Conservation (phyloP, 2,888 invertebrate genomes). For the Boloria selene region DNA sequence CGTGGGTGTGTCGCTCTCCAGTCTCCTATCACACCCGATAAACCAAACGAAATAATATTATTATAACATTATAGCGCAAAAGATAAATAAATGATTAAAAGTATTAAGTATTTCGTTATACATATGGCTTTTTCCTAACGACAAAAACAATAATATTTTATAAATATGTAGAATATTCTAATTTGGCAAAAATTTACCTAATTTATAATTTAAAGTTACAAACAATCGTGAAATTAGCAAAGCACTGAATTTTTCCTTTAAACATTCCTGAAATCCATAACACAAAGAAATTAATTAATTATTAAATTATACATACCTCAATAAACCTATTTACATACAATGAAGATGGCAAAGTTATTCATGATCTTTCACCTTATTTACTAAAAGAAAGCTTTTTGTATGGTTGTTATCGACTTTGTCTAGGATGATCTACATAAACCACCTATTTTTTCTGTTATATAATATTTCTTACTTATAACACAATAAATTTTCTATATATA, state of each 20-base stretch:
- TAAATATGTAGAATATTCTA: no score
- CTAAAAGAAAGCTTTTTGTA: constrained; percentile 47
- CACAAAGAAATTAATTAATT: constrained; percentile 31
- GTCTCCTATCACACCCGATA: constrained; percentile 13
- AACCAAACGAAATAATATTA: not conserved
- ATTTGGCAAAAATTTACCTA: no score
- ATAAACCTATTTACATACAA: constrained; percentile 46
- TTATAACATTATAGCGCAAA: not conserved
- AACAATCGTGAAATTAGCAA: no score
- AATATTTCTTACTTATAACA: constrained; percentile 6
- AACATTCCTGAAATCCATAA: no score
- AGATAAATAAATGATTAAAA: not conserved
- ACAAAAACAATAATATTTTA: no score
- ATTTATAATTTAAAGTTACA: no score
- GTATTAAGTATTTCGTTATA: no score
- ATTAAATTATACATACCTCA: constrained; percentile 35
- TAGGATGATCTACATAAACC: constrained; percentile 2
- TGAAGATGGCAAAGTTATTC: constrained; percentile 44
- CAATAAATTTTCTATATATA: no score
- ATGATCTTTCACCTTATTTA: constrained; percentile 51
- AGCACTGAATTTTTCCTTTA: no score
- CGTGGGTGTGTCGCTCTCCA: constrained; percentile 21
- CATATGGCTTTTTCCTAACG: no score
- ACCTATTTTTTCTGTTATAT: constrained; percentile 10
- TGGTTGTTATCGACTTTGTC: constrained; percentile 8